phyloP scores from a whole-genome alignment of 2,797 vertebrate genomes.

The Echeneis naucrates region DNA sequence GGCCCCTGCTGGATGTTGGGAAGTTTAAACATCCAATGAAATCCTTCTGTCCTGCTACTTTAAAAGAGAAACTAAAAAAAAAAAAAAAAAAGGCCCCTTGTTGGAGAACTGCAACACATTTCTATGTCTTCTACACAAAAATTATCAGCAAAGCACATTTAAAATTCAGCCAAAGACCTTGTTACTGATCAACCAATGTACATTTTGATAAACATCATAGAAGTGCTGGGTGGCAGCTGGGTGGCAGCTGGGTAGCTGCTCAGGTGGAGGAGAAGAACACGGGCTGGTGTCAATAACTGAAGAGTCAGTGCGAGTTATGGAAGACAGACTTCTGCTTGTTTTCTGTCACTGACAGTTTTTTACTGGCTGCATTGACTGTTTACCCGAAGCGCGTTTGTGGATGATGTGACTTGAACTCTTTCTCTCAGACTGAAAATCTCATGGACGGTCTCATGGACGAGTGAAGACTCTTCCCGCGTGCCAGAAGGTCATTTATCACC shows the following conservation, averaged over 20 bases:
- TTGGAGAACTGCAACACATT: too few relatives aligned
- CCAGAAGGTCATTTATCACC: slow-evolving; percentile 28
- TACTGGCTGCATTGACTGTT: slow-evolving; percentile 3
- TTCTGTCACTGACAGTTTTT: not conserved
- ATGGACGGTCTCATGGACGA: slow-evolving; percentile 8
- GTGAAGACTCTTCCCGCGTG: slow-evolving; percentile 12
- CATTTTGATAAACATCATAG: not conserved
- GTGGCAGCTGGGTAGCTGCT: too few relatives aligned
- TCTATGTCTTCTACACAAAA: not conserved
- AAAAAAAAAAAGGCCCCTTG: too few relatives aligned
- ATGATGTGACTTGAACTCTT: slow-evolving; percentile 5
- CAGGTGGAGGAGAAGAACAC: not conserved
- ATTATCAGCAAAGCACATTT: too few relatives aligned
- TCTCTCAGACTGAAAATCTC: slow-evolving; percentile 15
- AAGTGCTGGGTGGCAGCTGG: too few relatives aligned
- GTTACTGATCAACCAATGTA: not conserved
- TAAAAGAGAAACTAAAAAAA: too few relatives aligned
- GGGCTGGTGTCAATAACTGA: slow-evolving; percentile 4
- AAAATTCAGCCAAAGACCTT: not conserved
- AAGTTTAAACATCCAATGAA: too few relatives aligned
- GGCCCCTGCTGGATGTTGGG: too few relatives aligned
- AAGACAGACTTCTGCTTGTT: not conserved
- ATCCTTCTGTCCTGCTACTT: too few relatives aligned
- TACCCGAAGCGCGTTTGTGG: not conserved
- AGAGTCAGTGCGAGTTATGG: not conserved